Evolutionary conservation across 2,888 invertebrate species (phyloP), one percentile per base, ranked within the genome.

Genomic region (Dorcus hopei): DNA sequence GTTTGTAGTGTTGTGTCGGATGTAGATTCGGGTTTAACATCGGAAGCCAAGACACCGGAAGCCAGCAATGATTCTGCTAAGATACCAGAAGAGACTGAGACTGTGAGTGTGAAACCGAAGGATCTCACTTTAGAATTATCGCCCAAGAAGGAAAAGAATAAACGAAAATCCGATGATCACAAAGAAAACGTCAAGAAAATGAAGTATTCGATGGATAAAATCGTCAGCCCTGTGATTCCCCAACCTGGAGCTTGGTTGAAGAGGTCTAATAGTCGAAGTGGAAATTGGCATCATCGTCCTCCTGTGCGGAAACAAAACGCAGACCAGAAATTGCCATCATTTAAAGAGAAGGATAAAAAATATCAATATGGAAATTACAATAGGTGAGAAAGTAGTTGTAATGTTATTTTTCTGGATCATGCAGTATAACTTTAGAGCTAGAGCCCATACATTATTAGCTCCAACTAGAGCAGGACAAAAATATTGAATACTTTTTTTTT

Each of bases 291-390:
- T n/a, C 77, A 75, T 41, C 74, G 77, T 50, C 73, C 76, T 50
- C 77, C 77, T 2, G 73, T 75, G 38, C 73, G 72, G n/a, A 76
- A 73, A 66, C 81, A 71, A 71, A 83, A 74, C 38, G 71, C 75
- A 33, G 72, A 81, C 55, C 79, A 80, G 57, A 80, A 81, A 67
- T 71, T 83, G 68, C 87, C 88, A 8, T 84, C 82, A 59, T 93
- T 92, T 78, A 86, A 90, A 68, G 82, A 86, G 19, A 90, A 90
- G 75, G 88, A 91, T 74, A 84, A 86, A 58, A 86, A 86, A 74
- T 97, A 94, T 80, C 91, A 93, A 72, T 96, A 91, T 81, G 98
- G 99, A 57, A 99, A 99, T 80, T 98, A 97, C 79, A 93, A 94
- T 77, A 89, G 93, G 80, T 87, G 69, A 70, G 64, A 45, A 33